A percentile compares a stretch with the other conserved stretches of the same genome.
Conservation (phyloP, 2,113 vertebrate species). For the Beaufortia kweichowensis region DNA sequence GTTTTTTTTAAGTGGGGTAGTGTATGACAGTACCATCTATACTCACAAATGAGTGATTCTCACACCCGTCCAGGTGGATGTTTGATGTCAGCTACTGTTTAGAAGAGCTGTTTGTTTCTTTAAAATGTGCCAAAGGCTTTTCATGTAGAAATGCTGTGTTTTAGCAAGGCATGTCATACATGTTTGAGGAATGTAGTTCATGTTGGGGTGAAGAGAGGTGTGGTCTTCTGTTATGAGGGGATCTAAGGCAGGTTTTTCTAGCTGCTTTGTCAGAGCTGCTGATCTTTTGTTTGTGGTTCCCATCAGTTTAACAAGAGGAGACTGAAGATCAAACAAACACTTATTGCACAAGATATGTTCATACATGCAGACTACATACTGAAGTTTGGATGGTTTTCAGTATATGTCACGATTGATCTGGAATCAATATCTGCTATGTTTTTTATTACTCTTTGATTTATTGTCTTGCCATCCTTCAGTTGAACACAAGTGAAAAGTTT, state of each 20-base stretch:
- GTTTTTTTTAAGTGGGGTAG: too few species aligned
- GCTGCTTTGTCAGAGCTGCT: background rate
- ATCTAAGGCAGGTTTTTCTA: background rate
- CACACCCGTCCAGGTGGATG: background rate
- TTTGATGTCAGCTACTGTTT: background rate
- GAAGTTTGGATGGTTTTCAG: too few species aligned
- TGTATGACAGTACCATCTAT: too few species aligned
- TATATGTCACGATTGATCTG: too few species aligned
- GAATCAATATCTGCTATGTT: too few species aligned
- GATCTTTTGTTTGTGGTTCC: too few species aligned
- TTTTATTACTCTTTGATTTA: too few species aligned
- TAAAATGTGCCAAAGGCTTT: background rate
- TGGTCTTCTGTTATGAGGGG: background rate
- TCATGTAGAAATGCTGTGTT: background rate
- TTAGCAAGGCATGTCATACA: background rate
- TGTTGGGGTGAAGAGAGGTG: background rate
- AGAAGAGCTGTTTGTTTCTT: background rate
- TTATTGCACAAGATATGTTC: too few species aligned
- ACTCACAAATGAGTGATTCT: constrained; percentile 9
- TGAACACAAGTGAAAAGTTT: too few species aligned
- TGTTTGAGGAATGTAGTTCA: background rate
- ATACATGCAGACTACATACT: too few species aligned
- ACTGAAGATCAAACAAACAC: too few species aligned
- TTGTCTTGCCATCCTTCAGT: too few species aligned
- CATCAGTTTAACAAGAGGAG: background rate